These are phyloP conservation scores for Drosophila parthenogenetica DNA, from an alignment of 2,888 invertebrate species.

Conservation along the genomic window DNA sequence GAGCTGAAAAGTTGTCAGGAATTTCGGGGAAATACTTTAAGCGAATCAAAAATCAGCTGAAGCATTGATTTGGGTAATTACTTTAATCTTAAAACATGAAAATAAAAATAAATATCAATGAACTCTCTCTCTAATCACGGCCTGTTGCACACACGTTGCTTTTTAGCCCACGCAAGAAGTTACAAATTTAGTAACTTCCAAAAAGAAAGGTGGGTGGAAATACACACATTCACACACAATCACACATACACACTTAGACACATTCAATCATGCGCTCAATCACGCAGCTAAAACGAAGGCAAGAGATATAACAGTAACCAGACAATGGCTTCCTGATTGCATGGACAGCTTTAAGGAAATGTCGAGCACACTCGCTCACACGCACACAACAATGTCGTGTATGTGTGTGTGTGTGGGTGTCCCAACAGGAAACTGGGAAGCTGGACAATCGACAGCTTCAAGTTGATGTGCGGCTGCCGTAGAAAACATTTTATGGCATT, in stretches of 20 bases:
- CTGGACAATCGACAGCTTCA: conserved; percentile 58
- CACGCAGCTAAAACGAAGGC: conserved; percentile 55
- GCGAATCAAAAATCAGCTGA: conserved; percentile 22
- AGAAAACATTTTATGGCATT: conserved; percentile 54
- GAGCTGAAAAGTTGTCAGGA: conserved; percentile 3
- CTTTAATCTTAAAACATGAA: conserved; percentile 33
- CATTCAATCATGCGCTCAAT: conserved; percentile 75
- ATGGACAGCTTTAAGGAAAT: conserved; percentile 70
- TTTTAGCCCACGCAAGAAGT: conserved; percentile 34
- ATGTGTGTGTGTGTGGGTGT: conserved; percentile 1
- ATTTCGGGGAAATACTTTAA: conserved; percentile 1
- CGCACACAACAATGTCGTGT: conserved; percentile 3
- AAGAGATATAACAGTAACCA: conserved; percentile 28
- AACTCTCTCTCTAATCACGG: conserved; percentile 46
- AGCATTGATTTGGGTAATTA: conserved; percentile 46
- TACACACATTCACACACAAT: conserved; percentile 12
- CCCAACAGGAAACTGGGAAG: conserved; percentile 40
- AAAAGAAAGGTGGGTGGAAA: background rate
- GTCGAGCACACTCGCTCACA: conserved; percentile 33
- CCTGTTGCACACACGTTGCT: conserved; percentile 42
- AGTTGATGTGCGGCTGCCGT: conserved; percentile 50
- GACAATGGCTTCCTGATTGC: conserved; percentile 76
- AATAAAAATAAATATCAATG: conserved; percentile 30
- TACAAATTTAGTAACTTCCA: conserved; percentile 2
- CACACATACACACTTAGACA: conserved; percentile 19